phyloP scores from a whole-genome alignment of 2,113 vertebrate species.

The Rhinichthys klamathensis region DNA sequence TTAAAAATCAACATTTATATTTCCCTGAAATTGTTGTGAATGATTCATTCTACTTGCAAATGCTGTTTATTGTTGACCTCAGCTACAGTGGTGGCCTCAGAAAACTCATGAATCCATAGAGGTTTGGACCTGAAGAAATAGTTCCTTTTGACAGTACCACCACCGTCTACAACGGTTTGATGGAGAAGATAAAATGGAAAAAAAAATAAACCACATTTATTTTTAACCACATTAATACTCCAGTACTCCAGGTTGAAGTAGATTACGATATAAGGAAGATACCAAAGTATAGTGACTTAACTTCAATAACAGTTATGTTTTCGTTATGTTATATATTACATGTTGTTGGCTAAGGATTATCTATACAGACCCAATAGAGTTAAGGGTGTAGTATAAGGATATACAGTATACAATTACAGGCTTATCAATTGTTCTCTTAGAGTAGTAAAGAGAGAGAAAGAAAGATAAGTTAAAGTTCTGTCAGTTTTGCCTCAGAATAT shows the following conservation, averaged over 20 bases:
- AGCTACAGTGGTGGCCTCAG: too few species aligned
- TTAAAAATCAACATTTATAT: too few species aligned
- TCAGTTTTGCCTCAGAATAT: not conserved
- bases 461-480: constrained; percentile 1
- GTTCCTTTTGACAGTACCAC: not conserved
- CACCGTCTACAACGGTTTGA: not conserved
- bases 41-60: too few species aligned
- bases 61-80: too few species aligned
- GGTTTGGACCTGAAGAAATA: too few species aligned
- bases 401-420: not conserved
- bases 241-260: not conserved
- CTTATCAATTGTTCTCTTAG: not conserved
- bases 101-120: too few species aligned
- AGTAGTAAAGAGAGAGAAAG: not conserved
- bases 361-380: not conserved
- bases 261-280: not conserved
- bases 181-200: not conserved
- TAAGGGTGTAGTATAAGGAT: not conserved
- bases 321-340: not conserved
- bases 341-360: not conserved
- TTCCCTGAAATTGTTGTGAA: too few species aligned
- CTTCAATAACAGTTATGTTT: not conserved
- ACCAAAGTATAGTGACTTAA: not conserved
- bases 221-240: not conserved
- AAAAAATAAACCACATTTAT: not conserved